These are phyloP conservation scores for Eustalomyia histrio DNA, from an alignment of 2,888 invertebrate genomes.

Conservation along the genomic window DNA sequence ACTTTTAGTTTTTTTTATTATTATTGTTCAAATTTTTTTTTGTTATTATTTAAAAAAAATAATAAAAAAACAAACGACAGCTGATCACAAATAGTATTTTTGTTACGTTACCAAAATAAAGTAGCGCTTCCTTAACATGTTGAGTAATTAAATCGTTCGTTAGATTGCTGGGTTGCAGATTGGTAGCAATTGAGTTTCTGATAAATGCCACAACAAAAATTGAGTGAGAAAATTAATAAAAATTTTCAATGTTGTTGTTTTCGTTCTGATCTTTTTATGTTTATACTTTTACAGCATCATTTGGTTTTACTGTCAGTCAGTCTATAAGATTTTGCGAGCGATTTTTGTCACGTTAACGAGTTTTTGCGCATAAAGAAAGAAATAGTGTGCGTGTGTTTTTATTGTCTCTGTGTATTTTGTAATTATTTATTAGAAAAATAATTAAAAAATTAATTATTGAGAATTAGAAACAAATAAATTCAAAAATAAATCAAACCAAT, in stretches of 20 bases:
- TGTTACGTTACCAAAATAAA: too few relatives aligned
- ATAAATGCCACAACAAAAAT: conserved; percentile 40
- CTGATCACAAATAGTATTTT: too few relatives aligned
- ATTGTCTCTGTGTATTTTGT: conserved; percentile 7
- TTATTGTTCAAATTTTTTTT: too few relatives aligned
- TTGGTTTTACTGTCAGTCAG: conserved; percentile 64
- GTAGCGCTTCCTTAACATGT: too few relatives aligned
- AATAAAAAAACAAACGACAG: too few relatives aligned
- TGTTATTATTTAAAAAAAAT: too few relatives aligned
- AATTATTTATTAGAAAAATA: conserved; percentile 24
- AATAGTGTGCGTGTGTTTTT: conserved; percentile 36
- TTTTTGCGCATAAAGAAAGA: conserved; percentile 56
- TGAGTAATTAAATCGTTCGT: too few relatives aligned
- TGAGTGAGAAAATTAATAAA: conserved; percentile 42
- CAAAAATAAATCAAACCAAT: neutral
- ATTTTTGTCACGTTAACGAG: conserved; percentile 68
- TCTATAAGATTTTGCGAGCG: conserved; percentile 76
- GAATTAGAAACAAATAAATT: conserved; percentile 22
- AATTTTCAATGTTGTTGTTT: conserved; percentile 34
- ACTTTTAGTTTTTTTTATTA: too few relatives aligned
- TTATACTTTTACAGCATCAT: conserved; percentile 61
- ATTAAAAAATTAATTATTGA: conserved; percentile 24
- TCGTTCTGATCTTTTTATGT: conserved; percentile 47
- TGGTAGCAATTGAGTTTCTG: too few relatives aligned
- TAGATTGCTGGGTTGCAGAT: too few relatives aligned